phyloP scores from a whole-genome alignment of 2,113 vertebrate species.

The Synchiropus splendidus region DNA sequence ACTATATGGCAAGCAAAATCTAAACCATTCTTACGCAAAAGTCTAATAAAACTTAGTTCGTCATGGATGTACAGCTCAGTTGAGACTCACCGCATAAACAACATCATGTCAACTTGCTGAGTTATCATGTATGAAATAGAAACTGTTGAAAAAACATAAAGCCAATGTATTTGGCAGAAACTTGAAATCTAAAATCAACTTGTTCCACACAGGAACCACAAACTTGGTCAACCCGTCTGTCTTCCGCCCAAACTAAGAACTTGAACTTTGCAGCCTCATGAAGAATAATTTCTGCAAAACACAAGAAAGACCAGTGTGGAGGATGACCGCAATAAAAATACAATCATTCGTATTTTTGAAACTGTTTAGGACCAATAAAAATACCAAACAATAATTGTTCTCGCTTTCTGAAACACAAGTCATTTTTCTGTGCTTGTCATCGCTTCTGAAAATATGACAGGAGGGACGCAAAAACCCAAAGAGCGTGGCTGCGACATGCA shows the following conservation, averaged over 20 bases:
- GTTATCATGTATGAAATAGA: conserved; percentile 29
- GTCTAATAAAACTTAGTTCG: no score
- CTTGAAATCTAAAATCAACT: conserved; percentile 41
- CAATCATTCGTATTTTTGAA: conserved; percentile 53
- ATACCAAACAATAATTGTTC: conserved; percentile 45
- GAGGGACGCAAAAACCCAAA: conserved; percentile 38
- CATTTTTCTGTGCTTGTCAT: conserved; percentile 41
- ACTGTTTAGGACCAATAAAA: conserved; percentile 55
- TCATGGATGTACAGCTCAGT: no score
- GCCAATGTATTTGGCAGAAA: conserved; percentile 27
- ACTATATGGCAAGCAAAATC: no score
- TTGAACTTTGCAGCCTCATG: conserved; percentile 39
- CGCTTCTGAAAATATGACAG: conserved; percentile 44
- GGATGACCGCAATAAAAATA: conserved; percentile 46
- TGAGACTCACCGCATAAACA: no score
- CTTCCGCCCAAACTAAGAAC: conserved; percentile 40
- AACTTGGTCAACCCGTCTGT: conserved; percentile 46
- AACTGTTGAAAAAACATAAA: conserved; percentile 30
- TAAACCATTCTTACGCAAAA: no score
- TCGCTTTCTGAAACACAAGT: conserved; percentile 26
- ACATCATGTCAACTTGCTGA: background rate
- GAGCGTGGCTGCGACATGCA: conserved; percentile 15
- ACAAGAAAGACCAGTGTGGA: conserved; percentile 41
- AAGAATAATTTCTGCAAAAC: conserved; percentile 44
- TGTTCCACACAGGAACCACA: conserved; percentile 53